Conservation (phyloP, 2,888 invertebrate species). For the Actias luna region DNA sequence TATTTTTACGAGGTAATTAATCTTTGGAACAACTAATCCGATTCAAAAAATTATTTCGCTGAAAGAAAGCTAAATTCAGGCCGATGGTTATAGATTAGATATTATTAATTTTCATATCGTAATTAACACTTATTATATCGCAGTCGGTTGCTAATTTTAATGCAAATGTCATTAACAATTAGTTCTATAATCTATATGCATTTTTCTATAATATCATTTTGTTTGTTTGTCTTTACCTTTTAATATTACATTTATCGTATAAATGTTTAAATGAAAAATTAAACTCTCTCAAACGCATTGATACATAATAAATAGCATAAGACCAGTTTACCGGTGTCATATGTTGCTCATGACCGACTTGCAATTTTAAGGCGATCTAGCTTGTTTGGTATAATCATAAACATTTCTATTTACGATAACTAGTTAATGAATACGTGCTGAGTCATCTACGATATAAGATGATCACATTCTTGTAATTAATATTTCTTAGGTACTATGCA, state of each 20-base stretch:
- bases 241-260: neutral
- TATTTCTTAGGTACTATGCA: no score
- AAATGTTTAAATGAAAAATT: slow-evolving; percentile 5
- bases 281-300: slow-evolving; percentile 1
- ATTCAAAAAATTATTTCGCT: no score
- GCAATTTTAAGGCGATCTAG: slow-evolving; percentile 50
- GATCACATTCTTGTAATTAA: neutral
- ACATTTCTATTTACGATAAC: slow-evolving; percentile 18
- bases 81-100: no score
- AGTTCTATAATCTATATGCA: neutral
- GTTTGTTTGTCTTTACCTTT: neutral
- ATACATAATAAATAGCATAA: slow-evolving; percentile 7
- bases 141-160: no score
- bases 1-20: no score
- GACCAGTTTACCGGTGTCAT: slow-evolving; percentile 31
- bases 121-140: no score
- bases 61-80: no score
- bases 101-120: no score
- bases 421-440: neutral
- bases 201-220: neutral
- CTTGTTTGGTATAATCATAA: slow-evolving; percentile 26
- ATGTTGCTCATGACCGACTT: slow-evolving; percentile 48
- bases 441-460: neutral
- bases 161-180: no score
- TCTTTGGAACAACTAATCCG: no score